Percentiles rank a stretch among this genome's conserved stretches.
Conservation (phyloP, 1,140 invertebrate species). For the Diorhabda carinulata region DNA sequence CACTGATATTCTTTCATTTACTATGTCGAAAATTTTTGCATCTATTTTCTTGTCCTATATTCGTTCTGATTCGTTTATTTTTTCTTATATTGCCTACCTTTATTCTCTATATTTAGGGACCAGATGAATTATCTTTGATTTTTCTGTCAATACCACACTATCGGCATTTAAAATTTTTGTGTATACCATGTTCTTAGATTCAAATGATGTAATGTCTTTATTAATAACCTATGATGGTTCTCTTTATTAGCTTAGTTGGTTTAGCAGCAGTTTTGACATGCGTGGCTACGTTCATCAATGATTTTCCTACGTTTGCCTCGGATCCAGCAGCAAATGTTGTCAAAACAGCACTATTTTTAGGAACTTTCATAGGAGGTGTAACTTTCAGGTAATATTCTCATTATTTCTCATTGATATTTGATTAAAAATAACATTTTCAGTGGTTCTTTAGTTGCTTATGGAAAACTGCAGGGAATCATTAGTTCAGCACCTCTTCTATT, state of each 20-base stretch:
- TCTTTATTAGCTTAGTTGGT: slow-evolving; percentile 67
- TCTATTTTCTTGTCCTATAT: no score
- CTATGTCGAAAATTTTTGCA: no score
- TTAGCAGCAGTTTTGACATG: slow-evolving; percentile 85
- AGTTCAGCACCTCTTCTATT: slow-evolving; percentile 76
- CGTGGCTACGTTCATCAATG: slow-evolving; percentile 77
- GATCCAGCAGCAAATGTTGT: slow-evolving; percentile 79
- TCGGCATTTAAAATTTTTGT: no score
- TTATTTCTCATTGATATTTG: slow-evolving; percentile 8
- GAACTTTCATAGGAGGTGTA: slow-evolving; percentile 86
- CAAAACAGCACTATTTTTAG: slow-evolving; percentile 82
- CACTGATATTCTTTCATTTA: no score
- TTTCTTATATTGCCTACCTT: no score
- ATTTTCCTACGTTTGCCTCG: slow-evolving; percentile 76
- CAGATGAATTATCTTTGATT: no score
- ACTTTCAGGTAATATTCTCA: slow-evolving; percentile 63
- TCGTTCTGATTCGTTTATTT: no score
- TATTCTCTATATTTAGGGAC: no score
- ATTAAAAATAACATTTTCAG: slow-evolving; percentile 49
- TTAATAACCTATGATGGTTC: no score
- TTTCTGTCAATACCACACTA: no score
- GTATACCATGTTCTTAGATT: no score
- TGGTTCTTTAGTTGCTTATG: slow-evolving; percentile 85
- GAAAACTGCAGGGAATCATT: slow-evolving; percentile 81
- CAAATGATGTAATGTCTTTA: no score